Base-by-base conservation (phyloP, 1,140 invertebrate species). In the Helicoverpa zea region DNA sequence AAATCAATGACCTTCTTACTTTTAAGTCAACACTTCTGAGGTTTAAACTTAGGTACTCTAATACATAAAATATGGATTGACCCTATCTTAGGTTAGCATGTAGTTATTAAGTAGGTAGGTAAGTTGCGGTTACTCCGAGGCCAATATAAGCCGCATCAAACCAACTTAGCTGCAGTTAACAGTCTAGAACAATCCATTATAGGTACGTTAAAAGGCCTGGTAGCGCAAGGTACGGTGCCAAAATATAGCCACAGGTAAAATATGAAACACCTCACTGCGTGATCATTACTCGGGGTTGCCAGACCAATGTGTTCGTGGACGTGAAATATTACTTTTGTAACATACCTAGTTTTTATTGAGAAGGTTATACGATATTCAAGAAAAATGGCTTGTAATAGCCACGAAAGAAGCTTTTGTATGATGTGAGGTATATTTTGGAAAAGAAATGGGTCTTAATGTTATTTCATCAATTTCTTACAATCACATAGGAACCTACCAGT, bases 181-280 rank as follows among this genome's bases (percentile, higher is more conserved):
- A 43, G 35, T 14, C 14, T 64, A 43, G 14, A 47, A 43, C 30
- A 10, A 64, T 64, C 13, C 9, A 35, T 64, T 43, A 64, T 47
- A 64, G 11, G 30, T 30, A 16, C 3, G 13, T 47, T 4, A 14
- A 0, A 16, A 11, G 4, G 14, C 63, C 63, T 64, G 63, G 63
- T 64, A 64, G 63, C 35, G 63, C 30, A 43, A 64, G 63, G 63
- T 47, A 64, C 63, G 63, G n/a, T 47, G 63, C 35, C 63, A 64
- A 64, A 64, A 16, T 64, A 47, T 43, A n/a, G 63, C 30, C 9
- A 61, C 10, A 13, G 58, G 23, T 61, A 13, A 61, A 61, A 30
- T 61, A 61, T 61, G 58, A 61, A 61, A 61, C 58, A 61, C 58
- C 29, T 61, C 29, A 13, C 1, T 5, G 12, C 58, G 58, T 61